Evolutionary conservation across 1,140 invertebrate species (phyloP).

Genomic region (Lordiphosa clarofinis): DNA sequence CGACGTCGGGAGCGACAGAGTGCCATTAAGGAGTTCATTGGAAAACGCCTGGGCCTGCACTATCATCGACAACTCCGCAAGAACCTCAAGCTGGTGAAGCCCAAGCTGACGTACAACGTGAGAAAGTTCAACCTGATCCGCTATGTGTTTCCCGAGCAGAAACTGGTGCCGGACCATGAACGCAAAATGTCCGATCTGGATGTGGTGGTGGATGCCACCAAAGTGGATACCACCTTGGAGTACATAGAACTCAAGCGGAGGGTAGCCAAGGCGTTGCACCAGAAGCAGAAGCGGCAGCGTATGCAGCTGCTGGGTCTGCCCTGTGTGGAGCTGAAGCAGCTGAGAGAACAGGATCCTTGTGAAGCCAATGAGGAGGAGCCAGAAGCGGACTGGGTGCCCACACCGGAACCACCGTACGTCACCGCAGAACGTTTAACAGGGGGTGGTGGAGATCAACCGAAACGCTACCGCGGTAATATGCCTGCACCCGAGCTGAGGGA

Average conservation of each 20-base stretch:
- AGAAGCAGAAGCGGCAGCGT: conserved; percentile 47
- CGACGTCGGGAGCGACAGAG: conserved; percentile 33
- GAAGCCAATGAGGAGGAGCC: conserved; percentile 32
- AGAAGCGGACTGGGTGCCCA: conserved; percentile 68
- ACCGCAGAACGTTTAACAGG: conserved; percentile 4
- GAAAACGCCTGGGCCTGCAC: conserved; percentile 56
- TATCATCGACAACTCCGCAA: conserved; percentile 67
- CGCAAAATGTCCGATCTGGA: conserved; percentile 1
- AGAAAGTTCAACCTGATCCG: conserved; percentile 73
- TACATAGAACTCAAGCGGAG: conserved; percentile 47
- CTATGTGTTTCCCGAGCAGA: conserved; percentile 61
- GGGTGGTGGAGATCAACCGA: conserved; percentile 1
- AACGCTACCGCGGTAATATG: conserved; percentile 59
- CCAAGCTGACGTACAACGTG: conserved; percentile 51
- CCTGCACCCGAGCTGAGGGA: conserved; percentile 60
- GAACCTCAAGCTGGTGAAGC: conserved; percentile 62
- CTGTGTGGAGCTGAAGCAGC: conserved; percentile 42
- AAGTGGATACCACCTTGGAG: conserved; percentile 55
- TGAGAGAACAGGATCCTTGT: conserved; percentile 39
- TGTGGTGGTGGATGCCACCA: conserved; percentile 24
- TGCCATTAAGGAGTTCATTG: conserved; percentile 53
- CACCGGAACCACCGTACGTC: conserved; percentile 21
- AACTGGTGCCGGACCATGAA: conserved; percentile 41
- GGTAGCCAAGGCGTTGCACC: conserved; percentile 38
- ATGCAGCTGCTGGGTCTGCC: conserved; percentile 62